Base-by-base conservation (phyloP, 2,888 invertebrate genomes). In the Apotomis capreana region DNA sequence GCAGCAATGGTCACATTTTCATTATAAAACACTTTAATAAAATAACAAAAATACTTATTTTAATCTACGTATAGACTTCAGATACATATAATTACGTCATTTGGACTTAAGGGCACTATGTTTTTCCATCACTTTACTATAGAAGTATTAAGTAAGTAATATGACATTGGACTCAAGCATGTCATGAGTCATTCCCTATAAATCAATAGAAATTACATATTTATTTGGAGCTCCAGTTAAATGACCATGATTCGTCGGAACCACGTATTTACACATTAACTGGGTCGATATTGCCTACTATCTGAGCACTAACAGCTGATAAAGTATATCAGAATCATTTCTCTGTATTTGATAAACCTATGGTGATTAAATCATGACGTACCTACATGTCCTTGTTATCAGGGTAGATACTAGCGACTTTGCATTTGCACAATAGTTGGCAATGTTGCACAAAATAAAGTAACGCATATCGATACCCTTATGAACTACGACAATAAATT, bases 181-280 rank as follows among this genome's bases (percentile, higher is more conserved):
- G 55, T 65, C 65, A 58, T 15, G 51, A 54, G 26, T 61, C 40
- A 55, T 13, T 63, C 36, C 57, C 55, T 4, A 67, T 51, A 68
- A 69, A 71, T 71, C 71, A 71, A 71, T 71, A 70, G 26, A 71
- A 65, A 71, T 57, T 62, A 71, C 67, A 57, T 61, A 62, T 71
- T 71, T 71, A 71, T 71, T 71, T 36, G 55, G 62, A 71, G 61
- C 59, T 61, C 44, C 49, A 55, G 55, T 15, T 55, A 60, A 70
- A 64, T 60, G 65, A 57, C 8, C 26, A 40, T 71, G 71, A 68
- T 15, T 71, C 71, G 67, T 26, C 15, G 52, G 37, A 51, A 52
- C 60, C 26, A 52, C 60, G 40, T 69, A 63, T 65, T 46, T 12
- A 46, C 44, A 70, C 52, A 70, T 61, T 57, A 71, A 67, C 60